Evolutionary conservation across 1,140 invertebrate genomes (phyloP), one percentile per base, ranked within the genome.

Genomic region (Magallana gigas): DNA sequence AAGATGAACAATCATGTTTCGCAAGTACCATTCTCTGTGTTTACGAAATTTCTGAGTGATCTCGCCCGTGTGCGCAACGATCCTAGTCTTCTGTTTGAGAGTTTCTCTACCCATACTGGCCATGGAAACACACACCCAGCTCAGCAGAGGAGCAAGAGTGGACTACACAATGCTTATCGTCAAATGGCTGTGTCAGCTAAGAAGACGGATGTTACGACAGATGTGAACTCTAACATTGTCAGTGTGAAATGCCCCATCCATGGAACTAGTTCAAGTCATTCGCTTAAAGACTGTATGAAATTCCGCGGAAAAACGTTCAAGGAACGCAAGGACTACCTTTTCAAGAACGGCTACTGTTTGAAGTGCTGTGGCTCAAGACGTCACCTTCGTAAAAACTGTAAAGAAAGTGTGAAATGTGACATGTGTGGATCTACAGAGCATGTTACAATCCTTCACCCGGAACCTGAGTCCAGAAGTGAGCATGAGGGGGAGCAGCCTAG

Each of bases 311-410:
- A 85, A 83, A 16, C 87, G 0, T 59, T 88, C 6, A 48, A 57
- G 14, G 87, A 90, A n/a, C 81, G 87, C 16, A 88, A 56, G 16
- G 59, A 87, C 7, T 85, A 83, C 12, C 36, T 88, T 57, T 85
- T 81, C 57, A 64, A 88, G 16, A 84, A 87, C 8, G 56, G 59
- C 8, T 76, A 86, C 18, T 88, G 87, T 83, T 88, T 87, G 48
- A 68, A 62, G 5, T 90, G 87, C 80, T 90, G 87, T 76, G 83
- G 68, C 2, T 29, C 58, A 56, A 85, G 68, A 14, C 62, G 71
- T 4, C 87, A 90, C 57, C 57, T 76, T 0, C 16, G 23, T 9
- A 85, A 71, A 16, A 29, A 86, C 14, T 90, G 86, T 68, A 86
- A 71, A 58, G 85, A 68, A 8, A 5, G 3, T 36, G 64, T 90